Conservation (phyloP, 2,888 invertebrate species). For the Mantis religiosa region DNA sequence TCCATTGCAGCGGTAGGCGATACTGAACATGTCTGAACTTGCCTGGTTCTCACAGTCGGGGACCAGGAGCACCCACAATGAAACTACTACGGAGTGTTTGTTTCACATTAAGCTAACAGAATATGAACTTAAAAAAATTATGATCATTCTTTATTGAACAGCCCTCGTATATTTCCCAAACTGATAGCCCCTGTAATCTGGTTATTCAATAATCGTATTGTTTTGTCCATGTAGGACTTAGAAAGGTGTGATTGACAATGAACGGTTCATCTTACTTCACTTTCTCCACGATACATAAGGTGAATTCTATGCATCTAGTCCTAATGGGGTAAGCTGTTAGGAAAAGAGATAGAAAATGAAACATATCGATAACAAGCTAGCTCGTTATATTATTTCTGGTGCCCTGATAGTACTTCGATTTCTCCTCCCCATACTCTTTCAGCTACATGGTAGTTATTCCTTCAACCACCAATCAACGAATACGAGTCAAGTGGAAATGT, state of each 20-base stretch:
- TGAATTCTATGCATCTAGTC: neutral
- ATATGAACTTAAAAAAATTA: too few species aligned
- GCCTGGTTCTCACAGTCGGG: too few species aligned
- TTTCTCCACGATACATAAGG: neutral
- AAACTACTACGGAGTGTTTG: too few species aligned
- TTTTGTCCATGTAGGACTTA: neutral
- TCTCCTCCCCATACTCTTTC: neutral
- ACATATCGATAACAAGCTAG: neutral
- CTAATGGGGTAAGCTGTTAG: too few species aligned
- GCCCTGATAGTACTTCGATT: neutral
- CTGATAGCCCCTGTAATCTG: neutral
- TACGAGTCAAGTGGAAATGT: neutral
- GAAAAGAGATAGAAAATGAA: too few species aligned
- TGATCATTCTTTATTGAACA: too few species aligned
- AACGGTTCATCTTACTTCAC: neutral
- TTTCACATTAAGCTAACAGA: too few species aligned
- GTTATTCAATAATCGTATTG: neutral
- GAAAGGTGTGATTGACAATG: too few species aligned
- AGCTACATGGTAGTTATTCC: neutral
- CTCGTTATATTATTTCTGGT: neutral
- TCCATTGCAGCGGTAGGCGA: too few species aligned
- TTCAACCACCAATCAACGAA: conserved; percentile 3
- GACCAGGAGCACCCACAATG: too few species aligned
- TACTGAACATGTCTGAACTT: too few species aligned
- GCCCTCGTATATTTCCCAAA: too few species aligned